Base-by-base conservation (phyloP, 2,113 vertebrate species). In the Antennarius striatus region DNA sequence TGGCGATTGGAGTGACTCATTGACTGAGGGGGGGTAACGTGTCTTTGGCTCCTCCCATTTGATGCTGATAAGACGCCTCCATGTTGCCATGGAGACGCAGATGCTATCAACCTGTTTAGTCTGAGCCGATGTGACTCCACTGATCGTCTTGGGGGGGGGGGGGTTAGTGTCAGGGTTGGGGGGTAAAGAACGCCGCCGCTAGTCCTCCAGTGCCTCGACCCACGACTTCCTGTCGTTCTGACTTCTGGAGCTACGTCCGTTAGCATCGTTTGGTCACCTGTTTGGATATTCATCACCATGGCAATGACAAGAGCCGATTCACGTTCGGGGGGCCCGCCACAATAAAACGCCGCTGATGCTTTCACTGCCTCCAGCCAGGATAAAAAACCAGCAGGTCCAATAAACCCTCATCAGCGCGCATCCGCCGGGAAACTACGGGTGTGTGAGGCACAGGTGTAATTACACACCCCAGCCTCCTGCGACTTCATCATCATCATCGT, bases 31-130 rank as follows among this genome's bases (percentile, higher is more conserved):
- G 2, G 22, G 22, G 32, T 36, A 36, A 36, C 1, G 7, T 36
- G 32, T 36, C 32, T 36, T 36, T 36, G 32, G 32, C 7, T 36
- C 32, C 32, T 36, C 32, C 32, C 32, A 7, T 22, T 22, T 22
- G 22, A 22, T 36, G 32, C 32, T 36, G 32, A 36, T 36, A 36
- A 36, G 11, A 43, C 8, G 42, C 29, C 60, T 28, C 61, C 22
- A 14, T 40, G 40, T 22, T 6, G 30, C 17, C 29, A 7, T 15
- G 0, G 14, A n/a, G 0, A 46, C 0, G 7, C 28, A 28, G 55
- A 68, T 74, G 1, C 2, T 28, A 82, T 82, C n/a, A 3, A 4
- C 1, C 28, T 79, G 81, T 83, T 79, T 83, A 79, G 81, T 75
- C 72, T 79, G 63, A 75, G 63, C 55, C 55, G 3, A 61, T 62